Percentiles rank a stretch among this genome's conserved stretches.
Evolutionary conservation across 2,797 vertebrate genomes (phyloP).

Genomic region (Macroramphosus scolopax): DNA sequence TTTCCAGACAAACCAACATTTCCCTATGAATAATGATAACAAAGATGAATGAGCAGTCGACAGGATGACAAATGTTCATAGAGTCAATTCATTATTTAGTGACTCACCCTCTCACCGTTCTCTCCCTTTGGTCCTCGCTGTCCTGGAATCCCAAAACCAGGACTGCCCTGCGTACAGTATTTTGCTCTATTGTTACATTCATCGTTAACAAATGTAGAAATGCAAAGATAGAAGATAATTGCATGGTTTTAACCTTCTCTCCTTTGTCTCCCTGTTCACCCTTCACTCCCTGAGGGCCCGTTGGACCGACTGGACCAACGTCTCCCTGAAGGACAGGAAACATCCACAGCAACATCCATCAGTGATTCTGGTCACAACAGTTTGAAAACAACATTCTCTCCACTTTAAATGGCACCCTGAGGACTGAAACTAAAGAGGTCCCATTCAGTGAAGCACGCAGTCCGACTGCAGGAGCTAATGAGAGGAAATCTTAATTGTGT

Average conservation of each 20-base stretch:
- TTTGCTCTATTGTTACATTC: no score
- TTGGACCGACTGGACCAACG: slow-evolving; percentile 75
- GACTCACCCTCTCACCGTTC: slow-evolving; percentile 86
- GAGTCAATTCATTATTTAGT: not conserved
- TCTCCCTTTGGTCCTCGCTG: slow-evolving; percentile 86
- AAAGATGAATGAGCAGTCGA: not conserved
- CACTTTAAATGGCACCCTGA: slow-evolving; percentile 38
- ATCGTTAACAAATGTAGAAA: no score
- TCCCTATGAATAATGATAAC: slow-evolving; percentile 74
- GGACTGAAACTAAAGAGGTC: slow-evolving; percentile 47
- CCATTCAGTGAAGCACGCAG: slow-evolving; percentile 34
- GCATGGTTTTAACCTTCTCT: slow-evolving; percentile 78
- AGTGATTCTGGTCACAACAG: slow-evolving; percentile 3
- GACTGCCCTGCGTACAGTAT: slow-evolving; percentile 82
- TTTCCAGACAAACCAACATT: slow-evolving; percentile 91
- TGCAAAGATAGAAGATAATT: not conserved
- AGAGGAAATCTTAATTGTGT: slow-evolving; percentile 57
- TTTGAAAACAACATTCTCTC: slow-evolving; percentile 20
- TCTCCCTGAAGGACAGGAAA: slow-evolving; percentile 79
- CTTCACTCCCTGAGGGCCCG: slow-evolving; percentile 81
- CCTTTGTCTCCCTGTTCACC: slow-evolving; percentile 85
- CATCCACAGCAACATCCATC: slow-evolving; percentile 11
- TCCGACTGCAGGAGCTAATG: slow-evolving; percentile 47
- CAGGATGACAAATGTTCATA: slow-evolving; percentile 2
- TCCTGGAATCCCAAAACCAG: slow-evolving; percentile 89